A percentile compares a stretch with the other conserved stretches of the same genome.
These are phyloP conservation scores for Cephonodes hylas DNA, from an alignment of 2,888 invertebrate species.

Conservation along the genomic window DNA sequence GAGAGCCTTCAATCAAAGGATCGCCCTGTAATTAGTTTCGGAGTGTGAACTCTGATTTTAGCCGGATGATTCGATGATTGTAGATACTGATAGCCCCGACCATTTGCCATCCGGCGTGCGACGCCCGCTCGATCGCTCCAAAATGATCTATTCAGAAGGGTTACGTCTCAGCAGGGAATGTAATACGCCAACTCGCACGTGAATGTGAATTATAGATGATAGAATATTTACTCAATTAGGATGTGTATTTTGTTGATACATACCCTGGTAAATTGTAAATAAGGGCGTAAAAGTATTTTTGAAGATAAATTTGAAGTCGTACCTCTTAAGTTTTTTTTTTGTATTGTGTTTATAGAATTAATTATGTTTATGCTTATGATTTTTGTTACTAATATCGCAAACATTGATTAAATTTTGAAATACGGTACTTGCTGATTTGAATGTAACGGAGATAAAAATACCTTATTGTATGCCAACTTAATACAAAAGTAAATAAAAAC, in stretches of 20 bases:
- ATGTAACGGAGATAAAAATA: too few relatives aligned
- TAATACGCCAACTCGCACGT: not conserved
- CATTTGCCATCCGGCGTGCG: not conserved
- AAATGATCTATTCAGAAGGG: not conserved
- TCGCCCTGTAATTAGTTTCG: slow-evolving; percentile 32
- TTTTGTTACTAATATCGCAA: too few relatives aligned
- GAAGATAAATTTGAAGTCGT: too few relatives aligned
- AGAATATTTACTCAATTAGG: not conserved
- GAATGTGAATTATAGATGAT: not conserved
- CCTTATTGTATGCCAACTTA: too few relatives aligned
- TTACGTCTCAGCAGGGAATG: not conserved
- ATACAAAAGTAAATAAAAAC: too few relatives aligned
- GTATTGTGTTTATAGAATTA: too few relatives aligned
- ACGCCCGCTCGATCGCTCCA: not conserved
- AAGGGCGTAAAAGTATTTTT: not conserved
- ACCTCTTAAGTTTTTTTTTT: too few relatives aligned
- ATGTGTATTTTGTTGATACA: not conserved
- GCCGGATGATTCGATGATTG: slow-evolving; percentile 22
- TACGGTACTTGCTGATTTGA: too few relatives aligned
- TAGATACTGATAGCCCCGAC: slow-evolving; percentile 7
- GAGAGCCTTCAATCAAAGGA: slow-evolving; percentile 17
- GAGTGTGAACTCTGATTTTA: slow-evolving; percentile 21
- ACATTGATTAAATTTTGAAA: too few relatives aligned
- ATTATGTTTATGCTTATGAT: too few relatives aligned
- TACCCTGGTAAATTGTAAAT: not conserved